Evolutionary conservation across 2,888 invertebrate genomes (phyloP).

Genomic region (Napeogenes inachia): DNA sequence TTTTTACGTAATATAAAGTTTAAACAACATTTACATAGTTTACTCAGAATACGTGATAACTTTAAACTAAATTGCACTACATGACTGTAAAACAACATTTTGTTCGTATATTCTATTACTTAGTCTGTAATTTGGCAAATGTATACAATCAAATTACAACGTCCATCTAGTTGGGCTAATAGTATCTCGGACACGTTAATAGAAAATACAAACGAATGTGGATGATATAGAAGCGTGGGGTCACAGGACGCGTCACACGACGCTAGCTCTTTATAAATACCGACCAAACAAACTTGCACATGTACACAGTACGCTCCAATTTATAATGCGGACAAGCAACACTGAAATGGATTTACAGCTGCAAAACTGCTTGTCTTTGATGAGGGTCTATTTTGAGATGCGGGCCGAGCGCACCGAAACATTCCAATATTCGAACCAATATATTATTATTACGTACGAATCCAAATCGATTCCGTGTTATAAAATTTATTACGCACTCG

Average conservation of each 20-base stretch:
- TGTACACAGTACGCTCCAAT: constrained; percentile 56
- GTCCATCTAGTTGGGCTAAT: constrained; percentile 62
- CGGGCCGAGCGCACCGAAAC: constrained; percentile 70
- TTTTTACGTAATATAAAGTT: constrained; percentile 3
- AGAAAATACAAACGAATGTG: constrained; percentile 66
- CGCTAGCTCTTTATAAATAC: constrained; percentile 39
- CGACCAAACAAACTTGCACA: constrained; percentile 43
- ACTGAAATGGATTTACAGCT: constrained; percentile 78
- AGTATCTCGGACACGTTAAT: constrained; percentile 65
- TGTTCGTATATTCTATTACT: constrained; percentile 36
- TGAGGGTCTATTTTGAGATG: constrained; percentile 75
- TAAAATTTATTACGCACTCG: constrained; percentile 76
- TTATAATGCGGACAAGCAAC: constrained; percentile 75
- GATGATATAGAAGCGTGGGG: constrained; percentile 38
- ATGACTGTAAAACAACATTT: constrained; percentile 25
- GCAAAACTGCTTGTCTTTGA: constrained; percentile 77
- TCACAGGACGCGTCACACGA: constrained; percentile 45
- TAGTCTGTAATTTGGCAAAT: constrained; percentile 51
- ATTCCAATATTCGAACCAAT: constrained; percentile 74
- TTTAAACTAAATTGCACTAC: constrained; percentile 17
- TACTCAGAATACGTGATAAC: constrained; percentile 15
- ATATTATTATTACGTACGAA: constrained; percentile 76
- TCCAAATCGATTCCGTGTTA: constrained; percentile 71
- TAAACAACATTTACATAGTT: constrained; percentile 10
- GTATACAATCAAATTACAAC: constrained; percentile 61